Percentiles rank a stretch among this genome's conserved stretches.
Evolutionary conservation across 1,140 invertebrate species (phyloP).

Genomic region (Choristoneura fumiferana): DNA sequence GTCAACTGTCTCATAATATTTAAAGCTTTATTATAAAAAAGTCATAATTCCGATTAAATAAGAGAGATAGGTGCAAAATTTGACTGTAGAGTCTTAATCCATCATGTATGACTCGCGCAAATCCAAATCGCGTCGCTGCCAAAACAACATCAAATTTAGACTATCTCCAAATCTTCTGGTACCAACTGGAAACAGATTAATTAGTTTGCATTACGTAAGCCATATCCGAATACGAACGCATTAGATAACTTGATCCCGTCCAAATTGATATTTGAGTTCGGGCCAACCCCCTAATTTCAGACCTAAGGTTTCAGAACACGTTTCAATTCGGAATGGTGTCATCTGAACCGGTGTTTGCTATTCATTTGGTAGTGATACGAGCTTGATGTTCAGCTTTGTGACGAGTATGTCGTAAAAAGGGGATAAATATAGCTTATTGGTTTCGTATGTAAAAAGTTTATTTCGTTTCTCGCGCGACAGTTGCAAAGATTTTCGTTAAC

Average conservation of each 20-base stretch:
- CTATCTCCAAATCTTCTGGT: too few relatives aligned
- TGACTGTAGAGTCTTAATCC: too few relatives aligned
- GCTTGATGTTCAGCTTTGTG: background rate
- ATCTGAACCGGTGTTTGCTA: background rate
- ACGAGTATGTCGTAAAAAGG: background rate
- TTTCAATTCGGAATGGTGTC: background rate
- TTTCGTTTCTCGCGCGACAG: too few relatives aligned
- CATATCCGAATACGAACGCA: slow-evolving; percentile 6
- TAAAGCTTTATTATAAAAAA: too few relatives aligned
- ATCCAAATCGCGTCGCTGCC: too few relatives aligned
- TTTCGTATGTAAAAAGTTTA: background rate
- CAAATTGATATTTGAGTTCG: slow-evolving; percentile 2
- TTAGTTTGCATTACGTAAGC: slow-evolving; percentile 9
- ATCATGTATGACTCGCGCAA: too few relatives aligned
- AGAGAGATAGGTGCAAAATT: too few relatives aligned
- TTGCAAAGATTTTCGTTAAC: too few relatives aligned
- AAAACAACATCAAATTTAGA: too few relatives aligned
- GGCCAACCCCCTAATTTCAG: background rate
- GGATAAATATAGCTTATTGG: background rate
- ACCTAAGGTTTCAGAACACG: background rate
- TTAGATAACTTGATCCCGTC: background rate
- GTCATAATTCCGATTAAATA: too few relatives aligned
- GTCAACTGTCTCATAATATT: too few relatives aligned
- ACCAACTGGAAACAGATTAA: background rate
- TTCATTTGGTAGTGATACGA: background rate